These are phyloP conservation scores for Craseonycteris thonglongyai DNA, from an alignment of 2,113 vertebrate species.

Conservation along the genomic window DNA sequence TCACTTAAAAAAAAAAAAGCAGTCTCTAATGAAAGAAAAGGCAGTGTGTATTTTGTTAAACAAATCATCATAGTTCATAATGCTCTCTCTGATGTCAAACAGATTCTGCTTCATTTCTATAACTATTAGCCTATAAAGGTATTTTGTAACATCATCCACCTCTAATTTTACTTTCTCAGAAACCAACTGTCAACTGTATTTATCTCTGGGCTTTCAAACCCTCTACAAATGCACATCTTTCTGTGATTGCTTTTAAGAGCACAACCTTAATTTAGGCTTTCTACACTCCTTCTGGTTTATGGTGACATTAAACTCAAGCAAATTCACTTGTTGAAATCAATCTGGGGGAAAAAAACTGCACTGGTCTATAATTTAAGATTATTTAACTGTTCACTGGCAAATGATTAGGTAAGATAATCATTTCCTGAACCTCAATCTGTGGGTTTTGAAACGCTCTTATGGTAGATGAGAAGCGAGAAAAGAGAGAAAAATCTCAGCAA, in stretches of 20 bases:
- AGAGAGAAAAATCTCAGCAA: conserved; percentile 8
- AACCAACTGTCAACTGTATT: conserved; percentile 27
- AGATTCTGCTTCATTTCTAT: conserved; percentile 63
- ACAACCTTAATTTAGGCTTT: conserved; percentile 66
- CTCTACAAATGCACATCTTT: conserved; percentile 46
- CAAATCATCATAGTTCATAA: conserved; percentile 71
- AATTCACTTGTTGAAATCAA: conserved; percentile 62
- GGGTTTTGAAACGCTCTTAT: conserved; percentile 58
- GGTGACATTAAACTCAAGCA: conserved; percentile 62
- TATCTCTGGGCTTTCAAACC: conserved; percentile 14
- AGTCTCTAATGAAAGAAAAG: conserved; percentile 8
- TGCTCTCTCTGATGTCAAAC: conserved; percentile 66
- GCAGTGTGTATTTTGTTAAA: conserved; percentile 72
- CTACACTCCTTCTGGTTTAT: conserved; percentile 49
- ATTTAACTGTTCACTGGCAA: conserved; percentile 73
- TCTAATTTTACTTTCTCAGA: conserved; percentile 62
- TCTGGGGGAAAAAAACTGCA: conserved; percentile 58
- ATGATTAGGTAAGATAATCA: conserved; percentile 66
- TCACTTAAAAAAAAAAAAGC: conserved; percentile 39
- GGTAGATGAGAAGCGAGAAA: not conserved
- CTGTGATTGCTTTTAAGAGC: conserved; percentile 50
- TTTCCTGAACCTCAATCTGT: conserved; percentile 53
- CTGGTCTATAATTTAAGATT: conserved; percentile 77
- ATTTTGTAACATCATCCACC: conserved; percentile 48
- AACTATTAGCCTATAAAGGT: conserved; percentile 58